Conservation (phyloP, 2,888 invertebrate genomes). For the Crocallis elinguaria region DNA sequence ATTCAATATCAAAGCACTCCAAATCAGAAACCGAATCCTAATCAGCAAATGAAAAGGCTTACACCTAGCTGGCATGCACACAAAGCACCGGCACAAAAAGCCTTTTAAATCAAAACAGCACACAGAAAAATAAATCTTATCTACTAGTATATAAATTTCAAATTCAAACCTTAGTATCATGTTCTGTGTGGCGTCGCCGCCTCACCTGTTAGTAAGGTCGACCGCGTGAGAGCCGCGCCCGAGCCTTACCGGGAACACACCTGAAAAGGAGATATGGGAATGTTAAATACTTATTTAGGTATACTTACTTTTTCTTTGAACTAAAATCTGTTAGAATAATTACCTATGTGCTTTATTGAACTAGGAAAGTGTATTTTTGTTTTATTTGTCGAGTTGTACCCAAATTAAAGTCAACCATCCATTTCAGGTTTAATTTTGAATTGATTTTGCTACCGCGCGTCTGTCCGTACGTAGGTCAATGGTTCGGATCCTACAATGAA, state of each 20-base stretch:
- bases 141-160: slow-evolving; percentile 60
- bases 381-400: no score
- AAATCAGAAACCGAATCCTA: slow-evolving; percentile 17
- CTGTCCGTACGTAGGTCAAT: no score
- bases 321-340: no score
- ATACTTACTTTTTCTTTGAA: no score
- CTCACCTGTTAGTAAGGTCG: slow-evolving; percentile 84
- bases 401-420: no score
- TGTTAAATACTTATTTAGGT: not conserved
- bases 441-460: no score
- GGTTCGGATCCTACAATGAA: no score
- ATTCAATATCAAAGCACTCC: slow-evolving; percentile 8
- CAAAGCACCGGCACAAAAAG: slow-evolving; percentile 14
- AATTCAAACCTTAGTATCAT: slow-evolving; percentile 84
- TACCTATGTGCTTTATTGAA: no score
- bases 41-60: slow-evolving; percentile 27
- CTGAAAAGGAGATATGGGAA: slow-evolving; percentile 56
- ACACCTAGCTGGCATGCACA: slow-evolving; percentile 16
- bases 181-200: slow-evolving; percentile 81
- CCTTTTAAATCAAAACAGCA: not conserved
- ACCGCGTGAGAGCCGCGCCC: slow-evolving; percentile 77
- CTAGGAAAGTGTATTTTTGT: no score
- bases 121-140: slow-evolving; percentile 38
- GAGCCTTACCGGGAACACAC: slow-evolving; percentile 74
- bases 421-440: no score